Conservation (phyloP, 2,797 vertebrate genomes). For the Sebastes iracundus region DNA sequence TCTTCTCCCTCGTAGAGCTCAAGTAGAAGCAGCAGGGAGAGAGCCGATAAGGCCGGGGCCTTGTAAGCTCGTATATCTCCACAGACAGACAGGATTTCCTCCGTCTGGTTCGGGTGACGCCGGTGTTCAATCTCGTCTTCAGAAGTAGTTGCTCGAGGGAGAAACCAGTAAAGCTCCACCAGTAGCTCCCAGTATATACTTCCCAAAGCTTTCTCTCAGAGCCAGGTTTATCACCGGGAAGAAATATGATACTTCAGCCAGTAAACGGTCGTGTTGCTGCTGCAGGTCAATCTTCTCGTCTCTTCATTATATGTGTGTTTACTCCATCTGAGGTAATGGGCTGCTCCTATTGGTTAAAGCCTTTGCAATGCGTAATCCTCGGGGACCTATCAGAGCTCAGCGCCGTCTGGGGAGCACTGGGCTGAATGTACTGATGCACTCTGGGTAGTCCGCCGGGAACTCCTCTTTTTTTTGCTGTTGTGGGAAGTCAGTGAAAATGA, state of each 20-base stretch:
- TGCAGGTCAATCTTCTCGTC: not conserved
- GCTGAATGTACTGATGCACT: slow-evolving; percentile 37
- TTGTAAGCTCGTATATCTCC: slow-evolving; percentile 22
- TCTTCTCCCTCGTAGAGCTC: not conserved
- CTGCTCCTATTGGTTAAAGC: slow-evolving; percentile 38
- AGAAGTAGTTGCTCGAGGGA: not conserved
- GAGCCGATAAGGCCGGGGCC: slow-evolving; percentile 13
- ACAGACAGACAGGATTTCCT: slow-evolving; percentile 8
- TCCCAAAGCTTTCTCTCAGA: not conserved
- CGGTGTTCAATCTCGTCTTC: not conserved
- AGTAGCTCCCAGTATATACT: slow-evolving; percentile 7
- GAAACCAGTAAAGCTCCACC: slow-evolving; percentile 19
- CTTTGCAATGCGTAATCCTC: slow-evolving; percentile 13
- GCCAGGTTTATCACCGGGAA: not conserved
- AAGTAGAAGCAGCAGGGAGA: slow-evolving; percentile 1
- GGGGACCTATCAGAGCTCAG: slow-evolving; percentile 59
- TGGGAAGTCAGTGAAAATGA: slow-evolving; percentile 13
- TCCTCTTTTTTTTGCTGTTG: not conserved
- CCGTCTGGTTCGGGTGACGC: not conserved
- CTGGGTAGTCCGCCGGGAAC: slow-evolving; percentile 36
- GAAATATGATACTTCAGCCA: slow-evolving; percentile 14
- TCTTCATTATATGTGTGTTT: slow-evolving; percentile 29
- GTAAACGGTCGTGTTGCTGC: not conserved
- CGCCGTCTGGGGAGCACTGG: slow-evolving; percentile 30
- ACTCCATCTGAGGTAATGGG: slow-evolving; percentile 26